A percentile compares a stretch with the other conserved stretches of the same genome.
Evolutionary conservation across 2,888 invertebrate genomes (phyloP).

Genomic region (Petrophora chlorosata): DNA sequence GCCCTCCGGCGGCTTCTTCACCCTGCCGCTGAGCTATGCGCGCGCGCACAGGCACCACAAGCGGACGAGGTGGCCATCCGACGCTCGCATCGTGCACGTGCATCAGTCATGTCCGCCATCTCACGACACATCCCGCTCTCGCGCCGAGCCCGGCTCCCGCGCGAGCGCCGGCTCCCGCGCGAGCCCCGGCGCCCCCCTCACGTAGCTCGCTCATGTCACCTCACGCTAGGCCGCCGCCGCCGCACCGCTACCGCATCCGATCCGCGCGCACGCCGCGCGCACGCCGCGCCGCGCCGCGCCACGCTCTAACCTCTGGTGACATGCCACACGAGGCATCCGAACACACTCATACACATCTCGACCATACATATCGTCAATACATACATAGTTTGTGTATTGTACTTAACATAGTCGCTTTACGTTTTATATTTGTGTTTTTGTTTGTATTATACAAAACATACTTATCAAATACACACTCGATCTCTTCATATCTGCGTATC

Average conservation of each 20-base stretch:
- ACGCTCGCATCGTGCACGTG: conserved; percentile 70
- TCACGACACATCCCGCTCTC: conserved; percentile 1
- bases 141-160: not conserved
- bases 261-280: not conserved
- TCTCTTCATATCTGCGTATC: conserved; percentile 23
- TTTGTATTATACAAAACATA: conserved; percentile 23
- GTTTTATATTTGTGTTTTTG: conserved; percentile 33
- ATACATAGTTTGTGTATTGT: conserved; percentile 35
- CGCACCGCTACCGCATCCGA: not conserved
- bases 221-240: not conserved
- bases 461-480: conserved; percentile 22
- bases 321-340: too few relatives aligned
- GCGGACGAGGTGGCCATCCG: conserved; percentile 88
- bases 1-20: conserved; percentile 85
- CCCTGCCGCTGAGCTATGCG: conserved; percentile 90
- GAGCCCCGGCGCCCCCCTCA: conserved; percentile 34
- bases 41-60: conserved; percentile 91
- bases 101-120: conserved; percentile 36
- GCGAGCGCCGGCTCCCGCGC: conserved; percentile 8
- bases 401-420: conserved; percentile 38
- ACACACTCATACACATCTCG: conserved; percentile 18
- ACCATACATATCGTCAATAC: conserved; percentile 35
- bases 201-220: conserved; percentile 33
- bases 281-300: conserved; percentile 19
- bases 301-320: too few relatives aligned